Conservation (phyloP, 2,113 vertebrate genomes). For the Heteronetta atricapilla region DNA sequence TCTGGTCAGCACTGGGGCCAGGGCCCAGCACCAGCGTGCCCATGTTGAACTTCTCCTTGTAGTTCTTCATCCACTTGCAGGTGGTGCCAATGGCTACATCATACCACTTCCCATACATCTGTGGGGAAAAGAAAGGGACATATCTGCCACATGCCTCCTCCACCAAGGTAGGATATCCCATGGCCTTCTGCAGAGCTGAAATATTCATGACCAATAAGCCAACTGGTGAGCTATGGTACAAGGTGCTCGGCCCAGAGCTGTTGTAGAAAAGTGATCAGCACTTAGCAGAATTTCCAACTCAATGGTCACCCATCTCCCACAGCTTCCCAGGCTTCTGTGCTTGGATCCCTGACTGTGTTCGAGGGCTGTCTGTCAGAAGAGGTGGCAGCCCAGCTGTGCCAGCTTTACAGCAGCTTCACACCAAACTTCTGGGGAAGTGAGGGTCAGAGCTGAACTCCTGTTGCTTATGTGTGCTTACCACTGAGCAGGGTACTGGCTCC, state of each 20-base stretch:
- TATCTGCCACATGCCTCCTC: not conserved
- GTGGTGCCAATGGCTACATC: slow-evolving; percentile 80
- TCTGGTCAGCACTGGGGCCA: not conserved
- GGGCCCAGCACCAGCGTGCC: slow-evolving; percentile 79
- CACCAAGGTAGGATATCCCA: not conserved
- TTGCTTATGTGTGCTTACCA: not conserved
- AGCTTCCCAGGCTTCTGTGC: not conserved
- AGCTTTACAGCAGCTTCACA: not conserved
- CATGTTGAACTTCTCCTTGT: slow-evolving; percentile 71
- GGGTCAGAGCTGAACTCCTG: not conserved
- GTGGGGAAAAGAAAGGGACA: not conserved
- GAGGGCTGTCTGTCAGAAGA: not conserved
- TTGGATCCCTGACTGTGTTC: not conserved
- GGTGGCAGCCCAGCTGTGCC: not conserved
- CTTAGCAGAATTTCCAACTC: not conserved
- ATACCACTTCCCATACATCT: slow-evolving; percentile 88
- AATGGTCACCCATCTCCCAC: not conserved
- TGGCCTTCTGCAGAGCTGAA: not conserved
- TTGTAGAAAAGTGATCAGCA: not conserved
- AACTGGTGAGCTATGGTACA: not conserved
- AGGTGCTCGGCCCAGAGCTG: not conserved
- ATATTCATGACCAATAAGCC: not conserved
- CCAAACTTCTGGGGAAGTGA: not conserved
- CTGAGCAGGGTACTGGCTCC: not conserved
- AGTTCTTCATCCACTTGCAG: slow-evolving; percentile 74